Evolutionary conservation across 2,113 vertebrate species (phyloP), one percentile per base, ranked within the genome.

Genomic region (Psilopogon haemacephalus): DNA sequence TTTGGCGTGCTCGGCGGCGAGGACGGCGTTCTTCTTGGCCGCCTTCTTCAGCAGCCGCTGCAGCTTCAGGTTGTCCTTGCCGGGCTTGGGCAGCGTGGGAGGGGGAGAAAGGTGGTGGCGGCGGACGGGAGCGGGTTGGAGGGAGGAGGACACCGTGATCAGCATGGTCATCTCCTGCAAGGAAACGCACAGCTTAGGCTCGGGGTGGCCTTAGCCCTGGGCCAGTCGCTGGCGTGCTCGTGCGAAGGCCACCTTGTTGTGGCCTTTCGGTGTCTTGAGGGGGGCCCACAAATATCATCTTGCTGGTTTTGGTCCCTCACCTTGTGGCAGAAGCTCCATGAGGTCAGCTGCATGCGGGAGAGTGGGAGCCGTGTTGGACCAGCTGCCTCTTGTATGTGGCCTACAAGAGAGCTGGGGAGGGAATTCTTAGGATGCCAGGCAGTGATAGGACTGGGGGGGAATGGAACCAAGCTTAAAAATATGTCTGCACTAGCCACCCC

Each of bases 41-140:
- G 98, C 97, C 95, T 98, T 99, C 95, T 98, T 98, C 95, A 99
- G 97, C 18, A 99, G 97, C 59, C 97, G 98, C 96, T 99, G 99
- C 62, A 99, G 97, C 20, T 97, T 95, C 12, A 97, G 96, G 62
- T 99, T 99, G 97, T 99, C 98, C 92, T 98, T 99, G 28, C 98
- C 96, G 0, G 99, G 99, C 94, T 99, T 99, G 28, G 99, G 99
- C 6, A 98, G 94, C 63, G 99, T 93, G 16, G 98, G 98, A 2
- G 99, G 99, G 0, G 99, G 99, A 32, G 98, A 97, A 18, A 97
- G 98, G 82, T 97, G 91, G 35, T 35, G 67, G 84, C 86, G 88
- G 40, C 86, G 88, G 40, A 32, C 76, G 56, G 94, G 91, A 59
- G 94, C 92, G 8, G 96, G 74, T 35, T 97, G 95, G 2, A 56